Evolutionary conservation across 2,888 invertebrate genomes (phyloP), one percentile per base, ranked within the genome.

Genomic region (Eulithis prunata): DNA sequence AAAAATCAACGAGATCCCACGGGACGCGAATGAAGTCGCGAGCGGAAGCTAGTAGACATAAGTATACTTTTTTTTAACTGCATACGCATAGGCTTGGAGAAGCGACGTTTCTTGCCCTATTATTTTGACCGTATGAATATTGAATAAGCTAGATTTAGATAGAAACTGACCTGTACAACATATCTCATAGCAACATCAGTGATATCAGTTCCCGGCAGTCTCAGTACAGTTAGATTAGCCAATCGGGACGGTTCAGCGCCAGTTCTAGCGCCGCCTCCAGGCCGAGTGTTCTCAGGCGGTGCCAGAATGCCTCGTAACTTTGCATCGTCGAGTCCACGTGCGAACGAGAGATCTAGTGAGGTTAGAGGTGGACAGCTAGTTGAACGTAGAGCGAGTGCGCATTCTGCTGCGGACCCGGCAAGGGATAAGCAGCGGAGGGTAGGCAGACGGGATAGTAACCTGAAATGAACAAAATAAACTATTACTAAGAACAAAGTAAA

Each of bases 131-230:
- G 21, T 21, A 2, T 21, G 21, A 21, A 2, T n/a, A n/a, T n/a
- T 21, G 21, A 21, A 21, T 21, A 21, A 1, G 2, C 21, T 21
- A 1, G 1, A 21, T 1, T 21, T 21, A 21, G 21, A 32, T 6
- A 4, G 32, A 32, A 32, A 32, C 32, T 32, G 2, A 91, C 92
- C 90, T 93, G 92, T 12, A 93, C 91, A 32, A 92, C 88, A 64
- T 91, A 93, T 80, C 93, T 76, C 86, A 97, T 93, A 0, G 97
- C 95, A n/a, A 97, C 96, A 84, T 98, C 98, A 0, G 97, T 97
- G 70, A 99, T 95, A 78, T 98, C 98, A 0, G 98, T 98, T 11
- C 98, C 98, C 32, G 97, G 96, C 60, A 98, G 90, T 70, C 95
- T 94, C 14, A 99, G 91, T 62, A 95, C 95, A 71, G 95, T 95